Percentiles rank a stretch among this genome's conserved stretches.
Evolutionary conservation across 2,888 invertebrate species (phyloP).

Genomic region (Drosophila trichaetosa): DNA sequence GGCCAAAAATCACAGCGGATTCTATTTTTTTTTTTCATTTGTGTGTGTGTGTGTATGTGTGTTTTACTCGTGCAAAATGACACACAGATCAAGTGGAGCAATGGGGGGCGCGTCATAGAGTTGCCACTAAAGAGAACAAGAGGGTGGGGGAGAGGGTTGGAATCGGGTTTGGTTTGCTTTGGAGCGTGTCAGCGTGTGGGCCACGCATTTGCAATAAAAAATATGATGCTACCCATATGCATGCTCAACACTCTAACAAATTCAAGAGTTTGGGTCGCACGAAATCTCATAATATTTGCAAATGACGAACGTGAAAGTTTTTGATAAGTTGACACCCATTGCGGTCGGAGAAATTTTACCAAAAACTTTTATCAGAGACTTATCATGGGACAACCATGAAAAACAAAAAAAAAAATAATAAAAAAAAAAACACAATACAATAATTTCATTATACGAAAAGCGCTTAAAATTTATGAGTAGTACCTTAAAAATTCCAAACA

Average conservation of each 20-base stretch:
- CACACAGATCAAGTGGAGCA: constrained; percentile 67
- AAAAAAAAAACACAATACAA: constrained; percentile 42
- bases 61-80: constrained; percentile 53
- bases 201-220: constrained; percentile 77
- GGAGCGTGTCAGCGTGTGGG: constrained; percentile 29
- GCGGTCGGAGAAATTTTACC: neutral
- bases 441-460: constrained; percentile 72
- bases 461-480: constrained; percentile 56
- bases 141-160: constrained; percentile 8
- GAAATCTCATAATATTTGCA: constrained; percentile 79
- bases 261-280: constrained; percentile 56
- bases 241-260: constrained; percentile 59
- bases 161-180: neutral
- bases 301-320: constrained; percentile 80
- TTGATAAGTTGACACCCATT: constrained; percentile 60
- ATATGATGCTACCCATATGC: constrained; percentile 67
- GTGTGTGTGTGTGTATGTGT: constrained; percentile 25
- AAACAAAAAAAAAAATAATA: neutral
- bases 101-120: constrained; percentile 35
- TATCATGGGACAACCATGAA: constrained; percentile 38
- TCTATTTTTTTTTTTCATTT: constrained; percentile 26
- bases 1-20: constrained; percentile 77
- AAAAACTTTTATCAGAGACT: constrained; percentile 53
- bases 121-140: neutral
- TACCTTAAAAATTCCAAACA: constrained; percentile 47